Base-by-base conservation (phyloP, 2,113 vertebrate genomes). In the Elgaria multicarinata region DNA sequence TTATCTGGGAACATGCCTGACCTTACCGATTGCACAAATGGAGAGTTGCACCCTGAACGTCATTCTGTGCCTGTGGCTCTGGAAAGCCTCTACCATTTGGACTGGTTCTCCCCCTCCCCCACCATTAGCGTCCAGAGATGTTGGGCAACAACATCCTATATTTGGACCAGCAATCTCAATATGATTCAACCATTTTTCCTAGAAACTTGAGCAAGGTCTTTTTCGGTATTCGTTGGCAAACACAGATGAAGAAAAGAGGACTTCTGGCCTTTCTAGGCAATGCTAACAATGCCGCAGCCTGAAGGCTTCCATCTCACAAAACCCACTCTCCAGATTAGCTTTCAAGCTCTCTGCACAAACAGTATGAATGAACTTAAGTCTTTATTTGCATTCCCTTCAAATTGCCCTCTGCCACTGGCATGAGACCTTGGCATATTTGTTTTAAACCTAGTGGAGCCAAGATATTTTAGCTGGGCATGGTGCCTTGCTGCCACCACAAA, bases 311-410 rank as follows among this genome's bases (percentile, higher is more conserved):
- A 89, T 93, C 93, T 95, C 87, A 89, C 90, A 94, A 91, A 79
- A 67, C 93, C 92, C 85, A 82, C 85, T 96, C 85, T 87, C 86
- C 0, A 78, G 85, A 92, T 95, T 91, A 94, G 94, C 81, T 95
- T 96, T 92, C 94, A 90, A 82, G 82, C 91, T 93, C 94, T 90
- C 72, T 94, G 80, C 93, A 92, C 94, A 95, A 85, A 93, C 84
- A 94, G 92, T 91, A 93, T 96, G 95, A 96, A 95, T 96, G 95
- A 96, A 95, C 72, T 0, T 4, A 95, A 96, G 89, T 87, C 92
- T 95, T 95, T 96, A 94, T 96, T 95, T 96, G 94, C 96, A 95
- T 96, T 96, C 94, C 95, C 94, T 95, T 94, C 93, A 95, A 96
- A 95, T 96, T 95, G 95, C 93, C 92, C 94, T 96, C 92, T 89